A percentile compares a stretch with the other conserved stretches of the same genome.
Evolutionary conservation across 2,113 vertebrate genomes (phyloP).

Genomic region (Cichladusa arquata): DNA sequence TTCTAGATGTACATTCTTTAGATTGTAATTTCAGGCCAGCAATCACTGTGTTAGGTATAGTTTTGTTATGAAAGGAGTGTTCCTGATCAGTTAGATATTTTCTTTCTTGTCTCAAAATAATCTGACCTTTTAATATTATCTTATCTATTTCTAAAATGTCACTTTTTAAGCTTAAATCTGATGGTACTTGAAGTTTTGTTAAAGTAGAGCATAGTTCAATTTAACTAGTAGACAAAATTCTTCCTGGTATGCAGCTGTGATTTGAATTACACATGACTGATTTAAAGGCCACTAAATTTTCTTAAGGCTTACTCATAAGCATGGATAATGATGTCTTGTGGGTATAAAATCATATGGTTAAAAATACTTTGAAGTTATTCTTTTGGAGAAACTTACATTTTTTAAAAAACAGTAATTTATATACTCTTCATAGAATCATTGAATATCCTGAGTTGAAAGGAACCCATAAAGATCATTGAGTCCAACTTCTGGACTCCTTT

Average conservation of each 20-base stretch:
- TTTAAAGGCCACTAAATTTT: constrained; percentile 22
- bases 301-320: neutral
- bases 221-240: neutral
- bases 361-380: neutral
- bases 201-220: neutral
- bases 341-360: neutral
- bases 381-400: neutral
- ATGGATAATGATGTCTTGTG: constrained; percentile 11
- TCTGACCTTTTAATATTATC: neutral
- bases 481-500: neutral
- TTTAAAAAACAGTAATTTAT: neutral
- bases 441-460: neutral
- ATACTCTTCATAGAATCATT: neutral
- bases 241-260: constrained; percentile 19
- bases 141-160: neutral
- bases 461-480: no score
- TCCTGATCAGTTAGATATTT: neutral
- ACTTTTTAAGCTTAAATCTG: neutral
- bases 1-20: neutral
- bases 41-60: neutral
- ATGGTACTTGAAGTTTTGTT: neutral
- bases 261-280: constrained; percentile 16
- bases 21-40: neutral
- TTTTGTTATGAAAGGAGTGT: neutral
- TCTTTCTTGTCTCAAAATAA: neutral